A percentile compares a stretch with the other conserved stretches of the same genome.
Evolutionary conservation across 2,888 invertebrate species (phyloP).

Genomic region (Tenthredo livida): DNA sequence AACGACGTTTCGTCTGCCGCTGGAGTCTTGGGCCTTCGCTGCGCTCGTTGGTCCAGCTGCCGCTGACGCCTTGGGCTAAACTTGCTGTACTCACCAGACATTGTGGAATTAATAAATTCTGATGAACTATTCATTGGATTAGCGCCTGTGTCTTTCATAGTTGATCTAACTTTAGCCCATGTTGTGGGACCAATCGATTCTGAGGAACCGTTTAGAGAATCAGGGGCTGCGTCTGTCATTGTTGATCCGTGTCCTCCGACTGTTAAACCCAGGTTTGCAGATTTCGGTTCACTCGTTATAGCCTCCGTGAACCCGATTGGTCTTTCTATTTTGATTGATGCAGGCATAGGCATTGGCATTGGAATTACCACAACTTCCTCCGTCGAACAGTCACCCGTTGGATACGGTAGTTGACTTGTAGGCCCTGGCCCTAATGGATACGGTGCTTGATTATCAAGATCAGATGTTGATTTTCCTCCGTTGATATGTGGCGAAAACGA

Average conservation of each 20-base stretch:
- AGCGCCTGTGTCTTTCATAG: too few relatives aligned
- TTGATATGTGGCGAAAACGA: neutral
- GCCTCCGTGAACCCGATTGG: neutral
- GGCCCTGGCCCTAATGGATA: too few relatives aligned
- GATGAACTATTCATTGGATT: neutral
- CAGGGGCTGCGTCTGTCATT: too few relatives aligned
- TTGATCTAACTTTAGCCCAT: too few relatives aligned
- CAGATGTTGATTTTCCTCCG: neutral
- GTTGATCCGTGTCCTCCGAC: neutral
- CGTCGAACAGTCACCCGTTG: too few relatives aligned
- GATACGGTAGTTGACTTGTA: slow-evolving; percentile 8
- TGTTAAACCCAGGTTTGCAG: neutral
- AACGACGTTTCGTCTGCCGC: neutral
- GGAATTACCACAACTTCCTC: neutral
- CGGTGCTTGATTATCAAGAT: neutral
- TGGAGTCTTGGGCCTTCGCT: neutral
- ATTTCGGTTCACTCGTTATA: slow-evolving; percentile 13
- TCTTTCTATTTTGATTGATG: neutral
- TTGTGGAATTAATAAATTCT: neutral
- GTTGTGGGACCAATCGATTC: neutral
- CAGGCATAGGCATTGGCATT: slow-evolving; percentile 19
- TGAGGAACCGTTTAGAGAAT: neutral
- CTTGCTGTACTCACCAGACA: neutral
- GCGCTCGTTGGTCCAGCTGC: neutral
- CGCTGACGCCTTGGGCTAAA: neutral